Base-by-base conservation (phyloP, 1,140 invertebrate species). In the Amyelois transitella region DNA sequence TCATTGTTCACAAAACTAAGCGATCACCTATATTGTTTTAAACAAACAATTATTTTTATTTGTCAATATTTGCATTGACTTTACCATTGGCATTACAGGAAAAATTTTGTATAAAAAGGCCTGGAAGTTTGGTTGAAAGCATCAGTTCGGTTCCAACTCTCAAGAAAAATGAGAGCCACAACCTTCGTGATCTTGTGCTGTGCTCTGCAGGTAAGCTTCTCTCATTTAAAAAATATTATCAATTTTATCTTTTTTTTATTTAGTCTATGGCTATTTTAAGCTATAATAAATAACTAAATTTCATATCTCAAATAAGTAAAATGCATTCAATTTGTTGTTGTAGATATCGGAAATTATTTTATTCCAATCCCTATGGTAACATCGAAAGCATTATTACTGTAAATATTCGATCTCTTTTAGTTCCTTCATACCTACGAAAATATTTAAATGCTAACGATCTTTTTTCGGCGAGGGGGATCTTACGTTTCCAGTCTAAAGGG, bases 121-220 rank as follows among this genome's bases (percentile, higher is more conserved):
- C 19, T 4, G 4, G 28, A 58, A 54, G 61, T 58, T 58, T 45
- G 48, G 22, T 18, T 43, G 19, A 58, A 56, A 49, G 24, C 60
- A 86, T 86, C 82, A 86, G 81, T 82, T 67, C 72, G 79, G 79
- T 81, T 73, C 54, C 79, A 75, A 72, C 82, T 86, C 82, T 86
- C 82, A 73, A 20, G 43, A 28, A 38, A 61, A 45, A 86, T 86
- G 82, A 84, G 82, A 78, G 82, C 63, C 24, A 69, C 64, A 73
- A 64, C 77, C 82, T 77, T 84, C 55, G 79, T 84, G 82, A 86
- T 86, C 82, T 67, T 86, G 72, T 81, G 68, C 81, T 79, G 75
- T 64, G 77, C 75, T 66, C 66, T 86, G 66, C 81, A 84, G 79
- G 82, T 86, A 44, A 86, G 79, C 55, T 10, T 32, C 2, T 32